Conservation (phyloP, 2,113 vertebrate species). For the Gracilinanus agilis region DNA sequence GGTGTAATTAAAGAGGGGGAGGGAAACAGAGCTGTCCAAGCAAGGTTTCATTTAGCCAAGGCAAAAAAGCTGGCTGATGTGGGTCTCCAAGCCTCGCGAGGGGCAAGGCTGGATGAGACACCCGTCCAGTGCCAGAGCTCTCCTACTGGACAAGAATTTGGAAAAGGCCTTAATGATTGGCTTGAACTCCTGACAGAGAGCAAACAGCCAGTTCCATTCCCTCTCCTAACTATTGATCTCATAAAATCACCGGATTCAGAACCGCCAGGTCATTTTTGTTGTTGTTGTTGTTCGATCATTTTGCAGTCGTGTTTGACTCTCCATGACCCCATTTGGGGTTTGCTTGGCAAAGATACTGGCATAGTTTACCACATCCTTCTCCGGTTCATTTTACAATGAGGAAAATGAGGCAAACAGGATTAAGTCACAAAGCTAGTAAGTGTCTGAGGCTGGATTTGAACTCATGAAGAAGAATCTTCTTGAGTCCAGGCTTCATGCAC, state of each 20-base stretch:
- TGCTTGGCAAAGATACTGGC: no score
- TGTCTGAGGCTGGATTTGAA: no score
- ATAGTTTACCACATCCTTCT: no score
- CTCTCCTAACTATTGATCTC: neutral
- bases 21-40: slow-evolving; percentile 12
- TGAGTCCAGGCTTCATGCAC: no score
- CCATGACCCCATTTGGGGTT: no score
- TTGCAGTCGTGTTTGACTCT: no score
- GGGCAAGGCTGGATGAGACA: neutral
- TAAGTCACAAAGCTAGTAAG: no score
- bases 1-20: slow-evolving; percentile 8
- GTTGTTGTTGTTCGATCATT: no score
- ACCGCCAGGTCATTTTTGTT: neutral
- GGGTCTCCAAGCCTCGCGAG: neutral
- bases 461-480: no score
- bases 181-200: neutral
- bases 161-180: neutral
- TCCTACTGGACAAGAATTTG: neutral
- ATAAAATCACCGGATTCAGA: neutral
- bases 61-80: slow-evolving; percentile 33
- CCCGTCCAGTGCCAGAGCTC: neutral
- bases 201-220: neutral
- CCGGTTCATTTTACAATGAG: no score
- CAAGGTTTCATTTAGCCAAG: slow-evolving; percentile 34
- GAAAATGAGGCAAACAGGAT: no score